phyloP scores from a whole-genome alignment of 2,888 invertebrate species.

The Julus scanicus region DNA sequence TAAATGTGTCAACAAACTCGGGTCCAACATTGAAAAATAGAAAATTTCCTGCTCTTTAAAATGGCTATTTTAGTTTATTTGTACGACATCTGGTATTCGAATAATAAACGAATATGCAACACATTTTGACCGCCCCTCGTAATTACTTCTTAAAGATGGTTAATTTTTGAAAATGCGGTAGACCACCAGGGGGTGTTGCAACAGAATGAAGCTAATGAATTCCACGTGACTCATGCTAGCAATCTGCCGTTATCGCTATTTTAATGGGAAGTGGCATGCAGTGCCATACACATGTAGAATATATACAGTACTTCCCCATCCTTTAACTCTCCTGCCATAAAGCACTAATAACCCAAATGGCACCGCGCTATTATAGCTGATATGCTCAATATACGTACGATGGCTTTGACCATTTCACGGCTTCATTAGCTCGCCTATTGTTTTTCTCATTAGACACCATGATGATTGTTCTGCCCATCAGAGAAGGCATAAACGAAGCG shows the following conservation, averaged over 20 bases:
- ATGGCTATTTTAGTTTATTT: too few relatives aligned
- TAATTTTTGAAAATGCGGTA: too few relatives aligned
- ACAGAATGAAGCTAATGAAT: neutral
- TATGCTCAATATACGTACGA: neutral
- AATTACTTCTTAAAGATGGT: too few relatives aligned
- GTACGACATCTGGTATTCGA: too few relatives aligned
- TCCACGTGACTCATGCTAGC: neutral
- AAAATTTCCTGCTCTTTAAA: too few relatives aligned
- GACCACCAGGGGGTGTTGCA: too few relatives aligned
- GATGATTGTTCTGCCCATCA: constrained; percentile 12
- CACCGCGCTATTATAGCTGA: neutral
- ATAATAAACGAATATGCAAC: too few relatives aligned
- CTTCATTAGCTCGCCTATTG: constrained; percentile 36
- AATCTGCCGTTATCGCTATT: neutral
- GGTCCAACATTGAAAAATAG: too few relatives aligned
- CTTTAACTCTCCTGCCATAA: neutral
- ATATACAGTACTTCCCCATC: neutral
- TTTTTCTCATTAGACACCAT: constrained; percentile 39
- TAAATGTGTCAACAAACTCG: too few relatives aligned
- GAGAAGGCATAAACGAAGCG: constrained; percentile 15
- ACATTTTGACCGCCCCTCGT: too few relatives aligned
- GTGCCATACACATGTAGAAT: neutral
- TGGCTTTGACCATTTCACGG: constrained; percentile 13
- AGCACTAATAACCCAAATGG: constrained; percentile 36
- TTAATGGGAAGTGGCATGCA: neutral